A percentile compares a stretch with the other conserved stretches of the same genome.
phyloP scores from a whole-genome alignment of 53 echinoderm and acorn worm species.

The Paelopatides confundens region DNA sequence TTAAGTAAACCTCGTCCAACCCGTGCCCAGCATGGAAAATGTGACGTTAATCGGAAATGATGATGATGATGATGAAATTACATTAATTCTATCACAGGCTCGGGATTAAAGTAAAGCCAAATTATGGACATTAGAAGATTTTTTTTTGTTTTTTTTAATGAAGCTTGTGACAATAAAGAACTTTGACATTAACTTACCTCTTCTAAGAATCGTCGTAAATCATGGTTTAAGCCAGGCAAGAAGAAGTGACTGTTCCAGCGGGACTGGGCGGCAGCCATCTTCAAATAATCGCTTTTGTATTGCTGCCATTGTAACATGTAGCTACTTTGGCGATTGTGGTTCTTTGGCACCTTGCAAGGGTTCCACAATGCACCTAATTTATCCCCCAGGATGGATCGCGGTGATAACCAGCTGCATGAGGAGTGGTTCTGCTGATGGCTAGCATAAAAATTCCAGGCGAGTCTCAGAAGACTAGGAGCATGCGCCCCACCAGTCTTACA shows the following conservation, averaged over 20 bases:
- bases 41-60: no score
- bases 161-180: no score
- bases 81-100: no score
- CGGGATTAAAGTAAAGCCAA: no score
- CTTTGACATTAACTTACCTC: slow-evolving; percentile 64
- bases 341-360: slow-evolving; percentile 39
- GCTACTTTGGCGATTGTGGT: slow-evolving; percentile 49
- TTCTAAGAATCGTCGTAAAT: slow-evolving; percentile 89
- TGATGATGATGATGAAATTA: no score
- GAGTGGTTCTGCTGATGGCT: slow-evolving; percentile 9
- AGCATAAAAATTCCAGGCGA: slow-evolving; percentile 30
- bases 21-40: no score
- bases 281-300: slow-evolving; percentile 84
- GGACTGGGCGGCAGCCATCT: slow-evolving; percentile 55
- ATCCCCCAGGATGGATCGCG: slow-evolving; percentile 25
- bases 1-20: no score
- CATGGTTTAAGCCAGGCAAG: slow-evolving; percentile 73
- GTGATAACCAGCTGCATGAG: not conserved
- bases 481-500: slow-evolving; percentile 14
- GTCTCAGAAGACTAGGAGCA: slow-evolving; percentile 23
- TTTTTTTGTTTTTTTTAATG: no score
- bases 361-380: slow-evolving; percentile 21
- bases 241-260: slow-evolving; percentile 58
- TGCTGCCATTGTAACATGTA: slow-evolving; percentile 82
- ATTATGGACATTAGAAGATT: no score